Conservation (phyloP, 1,140 invertebrate genomes). For the Plodia interpunctella region DNA sequence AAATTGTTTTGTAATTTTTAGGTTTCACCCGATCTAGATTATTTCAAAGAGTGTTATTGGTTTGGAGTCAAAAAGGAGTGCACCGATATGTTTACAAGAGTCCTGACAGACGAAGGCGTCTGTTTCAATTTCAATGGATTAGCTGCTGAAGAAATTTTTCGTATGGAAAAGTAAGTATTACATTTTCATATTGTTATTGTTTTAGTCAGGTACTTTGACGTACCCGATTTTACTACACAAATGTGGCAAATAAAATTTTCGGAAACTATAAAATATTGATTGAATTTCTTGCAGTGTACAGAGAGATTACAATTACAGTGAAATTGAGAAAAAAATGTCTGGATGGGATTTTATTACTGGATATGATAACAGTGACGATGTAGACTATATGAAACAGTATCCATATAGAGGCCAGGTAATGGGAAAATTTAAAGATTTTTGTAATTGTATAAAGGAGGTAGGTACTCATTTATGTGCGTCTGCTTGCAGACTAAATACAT, state of each 20-base stretch:
- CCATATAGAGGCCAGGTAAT: conserved; percentile 3
- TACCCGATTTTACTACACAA: no score
- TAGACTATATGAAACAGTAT: not conserved
- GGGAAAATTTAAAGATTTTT: not conserved
- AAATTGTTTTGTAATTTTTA: not conserved
- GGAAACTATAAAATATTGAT: no score
- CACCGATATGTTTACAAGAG: conserved; percentile 15
- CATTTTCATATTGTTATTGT: no score
- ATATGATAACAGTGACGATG: conserved; percentile 6
- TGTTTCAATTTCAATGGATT: conserved; percentile 31
- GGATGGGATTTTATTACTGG: conserved; percentile 13
- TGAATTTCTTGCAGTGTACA: conserved; percentile 20
- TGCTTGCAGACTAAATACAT: no score
- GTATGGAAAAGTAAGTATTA: conserved; percentile 19
- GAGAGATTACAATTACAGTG: conserved; percentile 17
- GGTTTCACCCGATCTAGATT: conserved; percentile 15
- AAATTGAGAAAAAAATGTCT: not conserved
- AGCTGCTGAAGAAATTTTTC: conserved; percentile 23
- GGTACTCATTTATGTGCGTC: no score
- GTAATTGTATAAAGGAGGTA: no score
- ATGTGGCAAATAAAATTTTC: no score
- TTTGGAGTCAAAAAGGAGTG: conserved; percentile 6
- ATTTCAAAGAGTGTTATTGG: conserved; percentile 9
- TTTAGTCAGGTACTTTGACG: no score
- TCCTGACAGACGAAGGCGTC: conserved; percentile 25